phyloP scores from a whole-genome alignment of 2,113 vertebrate genomes.

The Pelobates fuscus region DNA sequence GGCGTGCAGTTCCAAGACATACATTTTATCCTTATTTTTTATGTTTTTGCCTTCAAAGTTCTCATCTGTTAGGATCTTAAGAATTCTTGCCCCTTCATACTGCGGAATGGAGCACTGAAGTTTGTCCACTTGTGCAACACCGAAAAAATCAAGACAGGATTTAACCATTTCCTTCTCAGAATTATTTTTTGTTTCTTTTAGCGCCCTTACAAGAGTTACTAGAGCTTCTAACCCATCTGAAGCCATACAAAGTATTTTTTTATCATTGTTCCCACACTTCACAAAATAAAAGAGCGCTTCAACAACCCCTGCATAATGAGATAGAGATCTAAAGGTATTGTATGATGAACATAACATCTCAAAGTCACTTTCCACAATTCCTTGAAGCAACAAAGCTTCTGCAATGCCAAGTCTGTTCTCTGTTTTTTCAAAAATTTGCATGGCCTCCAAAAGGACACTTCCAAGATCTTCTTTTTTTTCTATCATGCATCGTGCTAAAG shows the following conservation, averaged over 20 bases:
- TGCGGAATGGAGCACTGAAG: conserved; percentile 66
- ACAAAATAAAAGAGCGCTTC: conserved; percentile 65
- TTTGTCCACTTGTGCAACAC: conserved; percentile 65
- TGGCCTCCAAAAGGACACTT: conserved; percentile 63
- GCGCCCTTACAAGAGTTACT: conserved; percentile 62
- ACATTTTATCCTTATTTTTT: conserved; percentile 62
- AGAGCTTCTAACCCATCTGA: conserved; percentile 59
- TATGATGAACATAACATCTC: conserved; percentile 55
- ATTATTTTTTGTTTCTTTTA: conserved; percentile 68
- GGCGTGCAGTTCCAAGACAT: conserved; percentile 57
- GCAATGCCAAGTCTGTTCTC: conserved; percentile 60
- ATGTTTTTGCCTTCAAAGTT: conserved; percentile 57
- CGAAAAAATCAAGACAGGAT: conserved; percentile 76
- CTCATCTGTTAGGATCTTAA: conserved; percentile 58
- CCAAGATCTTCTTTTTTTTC: conserved; percentile 22
- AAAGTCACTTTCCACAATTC: conserved; percentile 62
- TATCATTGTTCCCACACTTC: conserved; percentile 33
- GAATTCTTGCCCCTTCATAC: conserved; percentile 65
- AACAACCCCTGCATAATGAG: conserved; percentile 68
- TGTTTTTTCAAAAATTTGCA: conserved; percentile 62
- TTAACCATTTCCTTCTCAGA: conserved; percentile 76
- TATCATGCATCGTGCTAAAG: conserved; percentile 59
- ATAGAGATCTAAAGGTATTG: conserved; percentile 57
- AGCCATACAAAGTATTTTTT: conserved; percentile 59
- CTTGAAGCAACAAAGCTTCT: conserved; percentile 68